Base-by-base conservation (phyloP, 2,888 invertebrate species). In the Yponomeuta sedellus region DNA sequence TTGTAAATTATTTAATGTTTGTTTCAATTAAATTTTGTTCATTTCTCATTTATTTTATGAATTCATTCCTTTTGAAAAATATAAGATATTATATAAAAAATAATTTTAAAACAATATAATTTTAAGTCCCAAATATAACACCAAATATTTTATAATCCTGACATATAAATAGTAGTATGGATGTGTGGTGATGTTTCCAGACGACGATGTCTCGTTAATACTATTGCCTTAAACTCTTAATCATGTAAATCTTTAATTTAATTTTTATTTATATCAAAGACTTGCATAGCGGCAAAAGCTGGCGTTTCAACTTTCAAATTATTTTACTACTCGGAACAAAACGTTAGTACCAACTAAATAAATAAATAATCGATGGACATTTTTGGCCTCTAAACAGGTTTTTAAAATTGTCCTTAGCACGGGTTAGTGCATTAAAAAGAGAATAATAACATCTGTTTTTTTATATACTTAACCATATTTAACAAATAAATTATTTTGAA, bases 51-150 rank as follows among this genome's bases (percentile, higher is more conserved):
- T 61, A 40, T 65, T 69, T 52, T 0, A 64, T 63, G 61, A 68
- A 66, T 69, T 61, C 69, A 73, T 71, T 70, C 70, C 71, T 70
- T 68, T 72, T 68, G 68, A 71, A 69, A 71, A 71, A 71, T 70
- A 52, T 52, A 52, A 52, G 44, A 52, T 52, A 34, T 71, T 67
- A 70, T 72, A 70, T 70, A 66, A 69, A 72, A 74, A 22, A 65
- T 66, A 58, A 19, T 39, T 69, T 69, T 69, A 62, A 64, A 70
- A 71, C 68, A 68, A 76, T 79, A 79, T 80, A 80, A 79, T 78
- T 79, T 79, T 86, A 86, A 84, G 87, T 82, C 86, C 86, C 83
- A 83, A 79, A 73, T 72, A 72, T 76, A 82, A 83, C 82, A 83
- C 82, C 82, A 83, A 83, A 78, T 81, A 79, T 77, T 75, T 75